Base-by-base conservation (phyloP, 2,113 vertebrate species). In the Tylochromis polylepis region DNA sequence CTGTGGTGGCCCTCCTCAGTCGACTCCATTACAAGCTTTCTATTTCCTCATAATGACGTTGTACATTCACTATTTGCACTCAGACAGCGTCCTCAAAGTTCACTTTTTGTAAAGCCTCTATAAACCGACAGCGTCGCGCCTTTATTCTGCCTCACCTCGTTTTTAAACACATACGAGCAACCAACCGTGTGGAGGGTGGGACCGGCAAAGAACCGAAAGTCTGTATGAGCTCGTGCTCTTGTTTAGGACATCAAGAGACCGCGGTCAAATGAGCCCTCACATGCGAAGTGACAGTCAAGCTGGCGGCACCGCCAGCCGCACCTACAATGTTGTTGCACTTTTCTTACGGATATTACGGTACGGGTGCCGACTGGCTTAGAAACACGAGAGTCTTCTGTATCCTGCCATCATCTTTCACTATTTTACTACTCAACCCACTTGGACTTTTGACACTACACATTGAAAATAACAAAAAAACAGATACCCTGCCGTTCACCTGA, bases 1-100 rank as follows among this genome's bases (percentile, higher is more conserved):
- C 8, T 51, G 1, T 11, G 12, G 16, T 57, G 46, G 43, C 24
- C 29, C 5, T 51, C 14, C 14, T 0, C 10, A 8, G 49, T 34
- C 14, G 57, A 20, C 75, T 86, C 67, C 16, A 78, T 81, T 46
- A 79, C 75, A 20, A 34, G 83, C 65, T 56, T 56, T 88, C 88
- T 87, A 87, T 91, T 92, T 92, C 77, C 82, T 83, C 15, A 31
- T 51, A 12, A 72, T 91, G 85, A 89, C 84, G 87, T 62, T 29
- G 85, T 46, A 10, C 9, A 2, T 4, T 15, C n/a, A n/a, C 56
- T 34, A 82, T 82, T 56, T 49, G 82, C 43, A 16, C 18, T 2
- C 27, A 1, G 72, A 53, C 20, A 53, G 27, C 24, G 31, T 53
- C 53, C 4, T 34, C 27, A 34, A 8, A 31, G 46, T 27, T 51